phyloP scores from a whole-genome alignment of 2,113 vertebrate genomes.

The Percopsis transmontana region DNA sequence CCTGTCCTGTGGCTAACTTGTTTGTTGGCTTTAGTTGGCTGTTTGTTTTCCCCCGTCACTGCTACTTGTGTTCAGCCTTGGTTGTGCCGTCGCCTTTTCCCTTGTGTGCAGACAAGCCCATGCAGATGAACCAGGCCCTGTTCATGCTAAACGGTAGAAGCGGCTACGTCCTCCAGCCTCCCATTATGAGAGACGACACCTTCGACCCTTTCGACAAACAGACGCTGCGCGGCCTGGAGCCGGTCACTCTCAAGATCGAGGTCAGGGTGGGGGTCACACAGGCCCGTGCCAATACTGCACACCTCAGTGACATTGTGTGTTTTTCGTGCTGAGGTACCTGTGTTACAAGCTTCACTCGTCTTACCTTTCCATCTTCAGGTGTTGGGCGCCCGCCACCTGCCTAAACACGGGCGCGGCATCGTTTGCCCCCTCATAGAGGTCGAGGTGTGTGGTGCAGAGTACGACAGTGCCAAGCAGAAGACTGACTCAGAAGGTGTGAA shows the following conservation, averaged over 20 bases:
- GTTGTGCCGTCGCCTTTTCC: not conserved
- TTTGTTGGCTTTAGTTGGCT: not conserved
- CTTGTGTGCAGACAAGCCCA: conserved; percentile 88
- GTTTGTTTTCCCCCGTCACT: not conserved
- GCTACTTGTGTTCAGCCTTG: no score
- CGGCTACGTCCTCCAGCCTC: conserved; percentile 91
- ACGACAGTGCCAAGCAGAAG: conserved; percentile 92
- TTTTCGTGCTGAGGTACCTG: no score
- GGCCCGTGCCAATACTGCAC: no score
- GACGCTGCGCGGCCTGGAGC: conserved; percentile 84
- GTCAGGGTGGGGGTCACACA: conserved; percentile 20
- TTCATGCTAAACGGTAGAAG: conserved; percentile 92
- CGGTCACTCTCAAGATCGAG: conserved; percentile 86
- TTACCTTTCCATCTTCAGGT: conserved; percentile 74
- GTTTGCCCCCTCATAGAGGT: conserved; percentile 97
- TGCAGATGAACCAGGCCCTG: conserved; percentile 99
- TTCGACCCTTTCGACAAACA: conserved; percentile 95
- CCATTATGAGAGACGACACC: conserved; percentile 91
- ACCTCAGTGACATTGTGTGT: not conserved
- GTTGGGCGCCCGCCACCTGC: conserved; percentile 92
- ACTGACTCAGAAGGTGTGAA: conserved; percentile 92
- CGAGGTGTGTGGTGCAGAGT: conserved; percentile 94
- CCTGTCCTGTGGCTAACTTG: no score
- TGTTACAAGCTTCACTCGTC: not conserved
- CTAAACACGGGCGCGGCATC: conserved; percentile 94